A percentile compares a stretch with the other conserved stretches of the same genome.
phyloP scores from a whole-genome alignment of 2,797 vertebrate species.

The Cossypha polioptera region DNA sequence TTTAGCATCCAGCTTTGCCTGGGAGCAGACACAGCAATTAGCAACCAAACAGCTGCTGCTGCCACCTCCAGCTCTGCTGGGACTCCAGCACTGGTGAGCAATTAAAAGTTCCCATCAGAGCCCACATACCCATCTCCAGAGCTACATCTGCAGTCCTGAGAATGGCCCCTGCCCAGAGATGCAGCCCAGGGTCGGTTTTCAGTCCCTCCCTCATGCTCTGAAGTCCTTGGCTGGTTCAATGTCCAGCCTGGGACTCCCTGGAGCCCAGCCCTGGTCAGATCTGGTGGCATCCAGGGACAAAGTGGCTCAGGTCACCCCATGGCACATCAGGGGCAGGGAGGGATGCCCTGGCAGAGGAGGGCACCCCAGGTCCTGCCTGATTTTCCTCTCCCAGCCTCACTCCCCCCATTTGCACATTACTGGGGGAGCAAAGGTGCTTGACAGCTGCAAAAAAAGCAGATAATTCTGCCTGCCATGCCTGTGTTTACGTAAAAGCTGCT shows the following conservation, averaged over 20 bases:
- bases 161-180: background rate
- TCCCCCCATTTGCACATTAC: background rate
- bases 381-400: background rate
- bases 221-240: background rate
- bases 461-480: background rate
- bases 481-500: background rate
- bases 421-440: background rate
- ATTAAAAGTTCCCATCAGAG: background rate
- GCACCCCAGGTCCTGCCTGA: background rate
- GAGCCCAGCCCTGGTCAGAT: background rate
- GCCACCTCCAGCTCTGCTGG: background rate
- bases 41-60: background rate
- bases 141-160: background rate
- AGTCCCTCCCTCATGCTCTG: rapidly evolving
- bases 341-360: background rate
- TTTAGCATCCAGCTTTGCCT: background rate
- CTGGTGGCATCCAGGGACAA: background rate
- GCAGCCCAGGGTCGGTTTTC: background rate
- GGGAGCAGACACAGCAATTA: background rate
- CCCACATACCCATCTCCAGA: background rate
- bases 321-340: background rate
- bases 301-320: background rate
- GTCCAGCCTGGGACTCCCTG: background rate
- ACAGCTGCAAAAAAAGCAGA: background rate
- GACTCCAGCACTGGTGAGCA: background rate